Base-by-base conservation (phyloP, 2,888 invertebrate species). In the Automeris io region DNA sequence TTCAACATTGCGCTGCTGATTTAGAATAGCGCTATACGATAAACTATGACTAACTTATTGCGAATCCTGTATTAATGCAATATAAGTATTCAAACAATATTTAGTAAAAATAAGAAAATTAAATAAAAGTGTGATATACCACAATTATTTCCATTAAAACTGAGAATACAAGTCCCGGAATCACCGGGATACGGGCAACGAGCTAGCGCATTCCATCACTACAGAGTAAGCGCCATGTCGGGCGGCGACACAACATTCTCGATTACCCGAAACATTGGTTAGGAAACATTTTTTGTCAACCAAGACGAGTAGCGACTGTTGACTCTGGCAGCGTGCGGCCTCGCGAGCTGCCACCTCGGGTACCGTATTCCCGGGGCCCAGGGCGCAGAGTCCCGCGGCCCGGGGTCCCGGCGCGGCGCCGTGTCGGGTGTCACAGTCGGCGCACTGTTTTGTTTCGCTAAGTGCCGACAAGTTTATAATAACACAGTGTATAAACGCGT, bases 401-500 rank as follows among this genome's bases (percentile, higher is more conserved):
- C 9, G 9, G n/a, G 9, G 8, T 12, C 31, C 25, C 3, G 7
- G 18, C 33, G 32, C 26, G 34, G 29, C 16, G 11, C 34, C 35
- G 70, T 79, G 57, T 81, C 69, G 57, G 54, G 56, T 82, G 71
- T 65, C 79, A 71, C 54, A 73, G 61, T 60, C 56, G 61, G 65
- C 69, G 70, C 61, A 52, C 41, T 54, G 54, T 59, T 57, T 54
- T 55, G 61, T 52, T 51, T 47, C 51, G 54, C 64, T 74, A 76
- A 80, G 81, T 78, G 81, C 70, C 67, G 75, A 75, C 80, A 70
- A 63, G 61, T 75, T 35, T 77, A 70, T 70, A 78, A 81, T 63
- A 82, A 81, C 82, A 81, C 62, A 64, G 66, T 72, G 61, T 77
- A 73, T 74, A 70, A 70, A 66, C 49, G 57, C 52, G 48, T 40